Base-by-base conservation (phyloP, 92 coral and sea anemone genomes). In the Palythoa grandis region DNA sequence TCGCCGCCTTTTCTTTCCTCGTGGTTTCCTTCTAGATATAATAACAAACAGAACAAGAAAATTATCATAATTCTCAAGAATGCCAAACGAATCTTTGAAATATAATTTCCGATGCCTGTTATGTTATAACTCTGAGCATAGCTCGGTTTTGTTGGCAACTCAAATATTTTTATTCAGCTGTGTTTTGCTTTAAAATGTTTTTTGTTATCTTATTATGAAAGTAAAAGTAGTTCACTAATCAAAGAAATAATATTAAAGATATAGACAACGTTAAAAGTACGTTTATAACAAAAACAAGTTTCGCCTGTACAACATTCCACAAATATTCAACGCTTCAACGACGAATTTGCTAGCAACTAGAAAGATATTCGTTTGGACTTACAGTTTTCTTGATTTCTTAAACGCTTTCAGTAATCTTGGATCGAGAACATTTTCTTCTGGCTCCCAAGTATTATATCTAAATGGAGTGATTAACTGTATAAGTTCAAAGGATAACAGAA, bases 381-480 rank as follows among this genome's bases (percentile, higher is more conserved):
- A 82, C 79, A 74, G 25, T 80, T 84, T 84, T 70, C 83, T 72
- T 85, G 92, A 85, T 76, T 86, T 83, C 85, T 90, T 74, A 87
- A 91, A 96, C 17, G 99, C 99, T 75, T 93, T 89, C 90, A 96
- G 78, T 19, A 96, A 86, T 52, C 99, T 89, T 8, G 96, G 98
- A 88, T 96, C 99, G 24, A 96, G 89, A 3, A 96, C 99, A 83
- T 96, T 96, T 83, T 96, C 99, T 86, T 96, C 98, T 39, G 99
- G 99, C 76, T 96, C 99, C 99, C 99, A 96, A 11, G 99, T 96
- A 76, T 96, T 96, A 85, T 93, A 94, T 72, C 99, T 96, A 84
- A 76, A 48, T 35, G 79, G 85, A 82, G 76, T 82, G 19, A 79
- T 16, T 86, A 76, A 53, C 25, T n/a, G 24, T 50, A 37, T 40